These are phyloP conservation scores for Balanococcus diminutus DNA, from an alignment of 2,888 invertebrate species.

Conservation along the genomic window DNA sequence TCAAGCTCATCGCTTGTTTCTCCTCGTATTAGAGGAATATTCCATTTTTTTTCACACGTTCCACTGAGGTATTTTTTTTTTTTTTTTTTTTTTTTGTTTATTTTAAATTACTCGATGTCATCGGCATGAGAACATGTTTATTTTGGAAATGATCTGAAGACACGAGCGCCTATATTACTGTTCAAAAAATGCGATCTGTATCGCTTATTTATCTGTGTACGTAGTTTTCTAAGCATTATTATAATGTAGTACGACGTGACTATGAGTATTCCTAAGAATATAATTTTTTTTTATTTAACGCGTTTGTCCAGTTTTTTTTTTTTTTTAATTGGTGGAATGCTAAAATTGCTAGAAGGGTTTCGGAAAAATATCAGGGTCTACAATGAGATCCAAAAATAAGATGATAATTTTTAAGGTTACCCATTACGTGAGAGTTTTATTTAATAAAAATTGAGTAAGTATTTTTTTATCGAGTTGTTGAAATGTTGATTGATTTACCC, in stretches of 20 bases:
- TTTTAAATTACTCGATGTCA: background rate
- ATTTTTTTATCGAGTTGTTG: no score
- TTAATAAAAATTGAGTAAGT: no score
- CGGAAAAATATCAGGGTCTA: no score
- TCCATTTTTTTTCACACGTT: constrained; percentile 11
- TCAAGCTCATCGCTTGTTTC: background rate
- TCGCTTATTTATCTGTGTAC: background rate
- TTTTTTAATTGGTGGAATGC: no score
- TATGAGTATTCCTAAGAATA: background rate
- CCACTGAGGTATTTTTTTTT: background rate
- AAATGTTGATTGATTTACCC: background rate
- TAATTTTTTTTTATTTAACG: background rate
- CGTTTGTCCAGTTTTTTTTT: background rate
- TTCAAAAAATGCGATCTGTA: background rate
- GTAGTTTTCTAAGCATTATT: background rate
- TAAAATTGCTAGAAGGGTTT: no score
- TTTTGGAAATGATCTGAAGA: background rate
- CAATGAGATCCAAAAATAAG: no score
- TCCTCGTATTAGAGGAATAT: background rate
- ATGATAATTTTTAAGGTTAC: no score
- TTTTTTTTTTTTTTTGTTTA: background rate
- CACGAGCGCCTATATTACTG: background rate
- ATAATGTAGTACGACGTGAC: background rate
- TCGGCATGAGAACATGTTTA: background rate
- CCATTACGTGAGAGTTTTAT: no score